phyloP scores from a whole-genome alignment of 30 jellyfish, hydroid and myxozoan genomes.

The Catostylus mosaicus region DNA sequence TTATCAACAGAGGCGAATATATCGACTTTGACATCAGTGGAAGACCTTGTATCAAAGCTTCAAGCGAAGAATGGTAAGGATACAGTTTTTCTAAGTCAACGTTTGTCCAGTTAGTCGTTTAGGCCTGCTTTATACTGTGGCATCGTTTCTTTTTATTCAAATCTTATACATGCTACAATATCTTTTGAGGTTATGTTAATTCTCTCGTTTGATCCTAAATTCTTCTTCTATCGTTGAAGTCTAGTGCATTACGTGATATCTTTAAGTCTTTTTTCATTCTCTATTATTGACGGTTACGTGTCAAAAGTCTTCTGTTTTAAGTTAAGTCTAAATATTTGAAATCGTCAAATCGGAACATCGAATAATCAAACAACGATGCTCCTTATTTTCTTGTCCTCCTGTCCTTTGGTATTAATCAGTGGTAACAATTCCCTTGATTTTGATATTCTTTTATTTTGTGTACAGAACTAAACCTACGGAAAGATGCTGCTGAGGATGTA shows the following conservation, averaged over 20 bases:
- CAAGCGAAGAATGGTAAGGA: constrained; percentile 57
- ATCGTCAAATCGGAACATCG: no score
- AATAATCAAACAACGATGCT: no score
- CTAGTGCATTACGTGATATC: no score
- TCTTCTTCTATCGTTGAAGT: no score
- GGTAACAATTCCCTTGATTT: neutral
- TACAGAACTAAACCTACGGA: constrained; percentile 53
- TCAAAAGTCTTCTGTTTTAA: no score
- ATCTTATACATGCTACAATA: neutral
- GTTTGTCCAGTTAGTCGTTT: no score
- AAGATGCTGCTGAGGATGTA: constrained; percentile 76
- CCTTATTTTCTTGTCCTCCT: neutral
- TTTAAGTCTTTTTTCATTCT: no score
- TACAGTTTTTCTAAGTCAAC: neutral
- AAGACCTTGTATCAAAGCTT: constrained; percentile 55
- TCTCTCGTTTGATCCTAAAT: no score
- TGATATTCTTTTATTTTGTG: neutral
- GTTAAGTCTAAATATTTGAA: no score
- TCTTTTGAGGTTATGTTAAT: neutral
- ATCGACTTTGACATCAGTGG: constrained; percentile 66
- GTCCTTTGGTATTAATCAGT: neutral
- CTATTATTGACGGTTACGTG: no score
- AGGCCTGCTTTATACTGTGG: no score
- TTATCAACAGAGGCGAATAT: constrained; percentile 24
- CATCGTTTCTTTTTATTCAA: neutral